A percentile compares a stretch with the other conserved stretches of the same genome.
These are phyloP conservation scores for Buathra laborator DNA, from an alignment of 2,888 invertebrate genomes.

Conservation along the genomic window DNA sequence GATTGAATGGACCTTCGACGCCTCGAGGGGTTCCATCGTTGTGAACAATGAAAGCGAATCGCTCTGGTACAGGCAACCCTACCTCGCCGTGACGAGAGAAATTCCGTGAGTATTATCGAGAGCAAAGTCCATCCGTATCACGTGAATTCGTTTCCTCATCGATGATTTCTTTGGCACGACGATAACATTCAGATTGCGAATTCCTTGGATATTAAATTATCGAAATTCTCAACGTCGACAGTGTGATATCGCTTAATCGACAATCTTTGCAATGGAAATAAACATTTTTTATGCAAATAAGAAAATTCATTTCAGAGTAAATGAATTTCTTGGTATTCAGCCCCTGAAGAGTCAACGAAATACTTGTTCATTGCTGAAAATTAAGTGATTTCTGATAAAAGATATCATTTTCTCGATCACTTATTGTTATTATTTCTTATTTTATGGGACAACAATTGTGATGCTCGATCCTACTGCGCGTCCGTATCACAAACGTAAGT, in stretches of 20 bases:
- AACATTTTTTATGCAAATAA: background rate
- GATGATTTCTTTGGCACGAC: conserved; percentile 4
- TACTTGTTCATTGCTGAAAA: no score
- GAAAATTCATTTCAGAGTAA: background rate
- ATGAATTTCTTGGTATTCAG: no score
- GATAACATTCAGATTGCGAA: conserved; percentile 34
- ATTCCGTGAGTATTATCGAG: conserved; percentile 61
- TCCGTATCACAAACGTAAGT: no score
- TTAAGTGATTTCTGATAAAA: no score
- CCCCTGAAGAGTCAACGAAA: no score
- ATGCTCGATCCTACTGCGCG: no score
- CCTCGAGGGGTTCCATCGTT: conserved; percentile 63
- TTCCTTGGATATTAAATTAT: conserved; percentile 57
- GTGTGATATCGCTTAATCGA: background rate
- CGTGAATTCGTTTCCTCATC: conserved; percentile 46
- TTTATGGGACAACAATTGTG: no score
- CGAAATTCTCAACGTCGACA: background rate
- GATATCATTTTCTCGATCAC: no score
- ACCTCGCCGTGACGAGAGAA: conserved; percentile 52
- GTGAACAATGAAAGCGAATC: conserved; percentile 65
- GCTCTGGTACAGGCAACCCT: conserved; percentile 52
- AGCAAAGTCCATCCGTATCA: conserved; percentile 42
- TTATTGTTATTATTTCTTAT: no score
- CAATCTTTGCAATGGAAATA: background rate
- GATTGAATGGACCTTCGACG: conserved; percentile 66